These are phyloP conservation scores for Melinaea menophilus DNA, from an alignment of 2,888 invertebrate species.

Conservation along the genomic window DNA sequence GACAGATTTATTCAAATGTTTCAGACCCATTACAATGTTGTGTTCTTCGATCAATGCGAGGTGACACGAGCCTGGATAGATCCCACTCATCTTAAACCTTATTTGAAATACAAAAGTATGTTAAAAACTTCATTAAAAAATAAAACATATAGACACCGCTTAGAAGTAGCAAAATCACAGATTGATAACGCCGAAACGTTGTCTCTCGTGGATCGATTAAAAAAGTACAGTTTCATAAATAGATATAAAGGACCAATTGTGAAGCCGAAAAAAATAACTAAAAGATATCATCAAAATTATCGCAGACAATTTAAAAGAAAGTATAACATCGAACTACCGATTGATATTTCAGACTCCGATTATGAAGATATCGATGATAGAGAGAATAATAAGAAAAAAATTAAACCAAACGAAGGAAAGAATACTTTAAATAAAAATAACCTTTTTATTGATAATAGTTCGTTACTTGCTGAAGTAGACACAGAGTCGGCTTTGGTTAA, in stretches of 20 bases:
- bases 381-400: slow-evolving; percentile 28
- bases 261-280: slow-evolving; percentile 51
- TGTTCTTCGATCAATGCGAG: slow-evolving; percentile 67
- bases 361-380: slow-evolving; percentile 10
- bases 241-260: slow-evolving; percentile 62
- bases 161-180: slow-evolving; percentile 53
- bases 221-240: slow-evolving; percentile 66
- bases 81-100: slow-evolving; percentile 57
- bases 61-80: slow-evolving; percentile 70
- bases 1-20: slow-evolving; percentile 38
- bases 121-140: slow-evolving; percentile 35
- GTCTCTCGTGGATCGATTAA: slow-evolving; percentile 52
- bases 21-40: slow-evolving; percentile 76
- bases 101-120: slow-evolving; percentile 42
- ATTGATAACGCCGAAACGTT: slow-evolving; percentile 62
- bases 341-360: slow-evolving; percentile 47
- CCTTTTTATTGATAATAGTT: background rate
- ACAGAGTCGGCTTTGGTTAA: slow-evolving; percentile 37
- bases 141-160: slow-evolving; percentile 48
- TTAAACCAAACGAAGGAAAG: slow-evolving; percentile 3
- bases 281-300: slow-evolving; percentile 49
- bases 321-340: slow-evolving; percentile 51
- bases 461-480: slow-evolving; percentile 48
- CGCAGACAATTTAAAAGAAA: slow-evolving; percentile 51
- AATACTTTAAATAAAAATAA: too few species aligned